These are phyloP conservation scores for Heterodera schachtii DNA, from an alignment of 1,140 invertebrate genomes.

Conservation along the genomic window DNA sequence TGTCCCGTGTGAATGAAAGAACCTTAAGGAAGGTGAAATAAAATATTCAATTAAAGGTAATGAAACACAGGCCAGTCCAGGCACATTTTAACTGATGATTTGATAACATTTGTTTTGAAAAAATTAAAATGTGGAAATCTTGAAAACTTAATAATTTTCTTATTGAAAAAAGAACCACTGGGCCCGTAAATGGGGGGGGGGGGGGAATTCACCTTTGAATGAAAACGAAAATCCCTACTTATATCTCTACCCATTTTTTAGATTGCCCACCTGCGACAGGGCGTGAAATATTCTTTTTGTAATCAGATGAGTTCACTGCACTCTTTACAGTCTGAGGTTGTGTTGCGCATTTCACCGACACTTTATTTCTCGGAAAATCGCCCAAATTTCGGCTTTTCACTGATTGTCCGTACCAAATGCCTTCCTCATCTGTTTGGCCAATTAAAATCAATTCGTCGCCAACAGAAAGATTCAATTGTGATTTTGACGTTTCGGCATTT, in stretches of 20 bases:
- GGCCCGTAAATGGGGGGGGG: too few species aligned
- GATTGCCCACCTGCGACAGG: constrained; percentile 28
- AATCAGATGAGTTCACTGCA: background rate
- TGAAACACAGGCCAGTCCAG: background rate
- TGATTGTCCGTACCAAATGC: constrained; percentile 13
- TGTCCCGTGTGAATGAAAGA: constrained; percentile 53
- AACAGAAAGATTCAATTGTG: constrained; percentile 15
- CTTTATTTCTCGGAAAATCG: constrained; percentile 23
- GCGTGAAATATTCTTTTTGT: constrained; percentile 35
- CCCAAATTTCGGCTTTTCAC: constrained; percentile 21
- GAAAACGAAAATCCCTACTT: background rate
- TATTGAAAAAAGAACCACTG: too few species aligned
- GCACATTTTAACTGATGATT: too few species aligned
- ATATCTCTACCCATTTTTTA: too few species aligned
- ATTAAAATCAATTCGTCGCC: constrained; percentile 44
- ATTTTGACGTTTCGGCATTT: constrained; percentile 15
- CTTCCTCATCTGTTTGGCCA: constrained; percentile 31
- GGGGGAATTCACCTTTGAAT: too few species aligned
- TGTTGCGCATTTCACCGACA: constrained; percentile 22
- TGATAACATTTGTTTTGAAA: too few species aligned
- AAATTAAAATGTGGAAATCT: too few species aligned
- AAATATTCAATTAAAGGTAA: background rate
- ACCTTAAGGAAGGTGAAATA: constrained; percentile 28
- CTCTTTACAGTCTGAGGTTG: background rate
- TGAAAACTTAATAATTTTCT: too few species aligned